Evolutionary conservation across 1,140 invertebrate genomes (phyloP).

Genomic region (Aphaenogaster rudis): DNA sequence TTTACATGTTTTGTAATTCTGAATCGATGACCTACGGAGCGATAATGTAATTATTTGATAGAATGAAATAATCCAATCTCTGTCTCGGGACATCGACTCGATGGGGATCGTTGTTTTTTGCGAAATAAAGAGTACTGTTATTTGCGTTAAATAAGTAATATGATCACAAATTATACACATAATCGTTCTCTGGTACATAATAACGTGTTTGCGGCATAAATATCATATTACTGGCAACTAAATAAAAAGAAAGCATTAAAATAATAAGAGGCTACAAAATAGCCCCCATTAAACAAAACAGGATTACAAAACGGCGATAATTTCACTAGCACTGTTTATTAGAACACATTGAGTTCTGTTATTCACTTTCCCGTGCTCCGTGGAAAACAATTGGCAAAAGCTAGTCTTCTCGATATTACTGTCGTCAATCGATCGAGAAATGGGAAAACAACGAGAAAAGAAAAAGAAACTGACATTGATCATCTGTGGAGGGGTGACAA

Average conservation of each 20-base stretch:
- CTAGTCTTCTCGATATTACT: neutral
- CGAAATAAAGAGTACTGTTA: constrained; percentile 6
- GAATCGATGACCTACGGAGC: constrained; percentile 46
- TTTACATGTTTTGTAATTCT: constrained; percentile 53
- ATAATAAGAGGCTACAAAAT: neutral
- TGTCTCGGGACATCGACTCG: constrained; percentile 1
- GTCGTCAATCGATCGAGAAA: neutral
- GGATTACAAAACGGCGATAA: constrained; percentile 3
- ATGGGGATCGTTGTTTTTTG: neutral
- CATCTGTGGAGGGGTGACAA: neutral
- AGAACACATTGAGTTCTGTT: neutral
- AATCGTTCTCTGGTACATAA: constrained; percentile 3
- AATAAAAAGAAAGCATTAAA: constrained; percentile 3
- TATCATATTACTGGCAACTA: neutral
- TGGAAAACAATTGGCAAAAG: constrained; percentile 16
- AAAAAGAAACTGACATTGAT: neutral
- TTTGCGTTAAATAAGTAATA: constrained; percentile 41
- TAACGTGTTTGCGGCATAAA: neutral
- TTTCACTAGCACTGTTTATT: constrained; percentile 29
- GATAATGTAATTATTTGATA: constrained; percentile 46
- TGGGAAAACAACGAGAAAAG: constrained; percentile 5
- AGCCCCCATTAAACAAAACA: neutral
- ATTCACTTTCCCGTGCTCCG: neutral
- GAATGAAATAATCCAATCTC: constrained; percentile 49
- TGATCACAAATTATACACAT: neutral